Evolutionary conservation across 2,113 vertebrate genomes (phyloP).

Genomic region (Rhadina sibilatrix): DNA sequence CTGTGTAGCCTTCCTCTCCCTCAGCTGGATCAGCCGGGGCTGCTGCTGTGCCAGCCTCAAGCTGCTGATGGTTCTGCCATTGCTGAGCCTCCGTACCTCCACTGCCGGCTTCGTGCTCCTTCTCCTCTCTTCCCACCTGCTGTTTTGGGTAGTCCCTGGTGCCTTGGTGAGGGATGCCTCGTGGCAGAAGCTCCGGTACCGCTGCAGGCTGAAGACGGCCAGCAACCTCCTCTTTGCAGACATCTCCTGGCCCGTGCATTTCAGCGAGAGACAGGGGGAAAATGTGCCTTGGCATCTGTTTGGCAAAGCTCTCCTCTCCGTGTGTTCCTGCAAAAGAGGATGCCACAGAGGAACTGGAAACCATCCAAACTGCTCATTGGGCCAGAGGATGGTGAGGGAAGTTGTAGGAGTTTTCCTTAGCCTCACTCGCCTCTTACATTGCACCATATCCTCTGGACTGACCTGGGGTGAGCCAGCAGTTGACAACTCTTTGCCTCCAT

Average conservation of each 20-base stretch:
- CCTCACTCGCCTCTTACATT: not conserved
- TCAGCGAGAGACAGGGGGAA: conserved; percentile 48
- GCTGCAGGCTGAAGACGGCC: conserved; percentile 76
- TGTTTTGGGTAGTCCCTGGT: conserved; percentile 60
- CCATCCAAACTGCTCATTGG: not conserved
- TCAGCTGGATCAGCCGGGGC: conserved; percentile 79
- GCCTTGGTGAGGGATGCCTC: conserved; percentile 75
- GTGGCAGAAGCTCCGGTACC: conserved; percentile 87
- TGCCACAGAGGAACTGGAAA: not conserved
- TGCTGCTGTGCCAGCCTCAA: conserved; percentile 70
- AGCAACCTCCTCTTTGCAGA: conserved; percentile 73
- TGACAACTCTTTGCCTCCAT: not conserved
- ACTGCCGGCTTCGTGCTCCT: conserved; percentile 63
- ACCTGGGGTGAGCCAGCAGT: not conserved
- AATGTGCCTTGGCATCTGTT: conserved; percentile 52
- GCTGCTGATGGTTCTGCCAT: conserved; percentile 80
- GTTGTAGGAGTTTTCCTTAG: not conserved
- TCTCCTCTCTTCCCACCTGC: conserved; percentile 21
- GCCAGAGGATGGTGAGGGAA: not conserved
- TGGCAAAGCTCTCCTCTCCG: conserved; percentile 44
- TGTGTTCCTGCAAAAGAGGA: conserved; percentile 58
- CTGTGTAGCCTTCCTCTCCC: conserved; percentile 94
- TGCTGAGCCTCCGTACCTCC: conserved; percentile 82
- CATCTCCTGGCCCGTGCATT: conserved; percentile 42
- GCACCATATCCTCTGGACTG: not conserved